Percentiles rank a stretch among this genome's conserved stretches.
Evolutionary conservation across 2,888 invertebrate species (phyloP).

Genomic region (Brenthis daphne): DNA sequence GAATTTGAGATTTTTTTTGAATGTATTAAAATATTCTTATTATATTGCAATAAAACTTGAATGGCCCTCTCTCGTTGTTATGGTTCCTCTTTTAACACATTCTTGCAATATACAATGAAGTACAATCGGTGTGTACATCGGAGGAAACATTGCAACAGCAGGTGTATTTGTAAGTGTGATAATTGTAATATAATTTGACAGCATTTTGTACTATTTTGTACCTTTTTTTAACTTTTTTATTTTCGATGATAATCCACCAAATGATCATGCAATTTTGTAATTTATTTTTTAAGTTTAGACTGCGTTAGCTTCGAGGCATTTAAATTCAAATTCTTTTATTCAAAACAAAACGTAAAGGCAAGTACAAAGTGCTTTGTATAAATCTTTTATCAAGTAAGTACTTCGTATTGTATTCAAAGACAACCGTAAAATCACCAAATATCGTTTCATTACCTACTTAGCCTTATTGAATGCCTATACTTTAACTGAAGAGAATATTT

Average conservation of each 20-base stretch:
- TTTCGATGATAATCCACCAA: slow-evolving; percentile 40
- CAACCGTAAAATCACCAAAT: slow-evolving; percentile 75
- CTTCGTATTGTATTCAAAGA: slow-evolving; percentile 65
- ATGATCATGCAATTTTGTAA: slow-evolving; percentile 37
- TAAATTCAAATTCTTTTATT: slow-evolving; percentile 34
- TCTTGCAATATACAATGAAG: slow-evolving; percentile 29
- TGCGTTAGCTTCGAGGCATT: slow-evolving; percentile 28
- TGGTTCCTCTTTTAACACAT: slow-evolving; percentile 18
- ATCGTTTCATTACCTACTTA: slow-evolving; percentile 79
- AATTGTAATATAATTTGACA: slow-evolving; percentile 41
- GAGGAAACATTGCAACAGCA: slow-evolving; percentile 21
- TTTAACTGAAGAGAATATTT: slow-evolving; percentile 79
- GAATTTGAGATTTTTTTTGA: slow-evolving; percentile 8
- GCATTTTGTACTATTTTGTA: slow-evolving; percentile 45
- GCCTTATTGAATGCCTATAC: slow-evolving; percentile 80
- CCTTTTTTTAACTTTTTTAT: slow-evolving; percentile 40
- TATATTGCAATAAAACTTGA: slow-evolving; percentile 16
- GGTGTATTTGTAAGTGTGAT: slow-evolving; percentile 29
- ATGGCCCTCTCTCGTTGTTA: slow-evolving; percentile 10
- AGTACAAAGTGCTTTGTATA: slow-evolving; percentile 80
- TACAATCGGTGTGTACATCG: slow-evolving; percentile 36
- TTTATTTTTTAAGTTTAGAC: slow-evolving; percentile 30
- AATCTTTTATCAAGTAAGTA: slow-evolving; percentile 58
- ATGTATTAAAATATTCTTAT: slow-evolving; percentile 12
- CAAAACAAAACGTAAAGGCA: slow-evolving; percentile 57